Percentiles rank a stretch among this genome's conserved stretches.
Evolutionary conservation across 2,113 vertebrate species (phyloP).

Genomic region (Lagopus leucura): DNA sequence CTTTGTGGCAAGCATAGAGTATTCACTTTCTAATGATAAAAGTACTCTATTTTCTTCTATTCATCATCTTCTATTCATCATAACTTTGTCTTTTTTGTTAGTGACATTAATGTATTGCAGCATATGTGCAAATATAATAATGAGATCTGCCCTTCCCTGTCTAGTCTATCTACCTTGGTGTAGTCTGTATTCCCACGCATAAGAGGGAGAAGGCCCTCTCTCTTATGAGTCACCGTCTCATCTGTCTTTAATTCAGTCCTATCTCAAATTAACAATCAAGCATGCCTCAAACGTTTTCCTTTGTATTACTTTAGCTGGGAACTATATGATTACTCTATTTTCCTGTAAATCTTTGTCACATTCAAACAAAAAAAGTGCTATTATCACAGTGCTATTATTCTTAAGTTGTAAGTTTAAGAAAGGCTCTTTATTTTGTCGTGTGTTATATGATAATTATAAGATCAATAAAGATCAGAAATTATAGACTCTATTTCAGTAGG

Average conservation of each 20-base stretch:
- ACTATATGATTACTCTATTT: background rate
- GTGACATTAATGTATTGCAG: background rate
- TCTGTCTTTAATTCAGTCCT: background rate
- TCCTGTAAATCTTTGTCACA: background rate
- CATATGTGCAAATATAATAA: background rate
- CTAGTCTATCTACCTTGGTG: accelerated
- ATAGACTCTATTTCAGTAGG: background rate
- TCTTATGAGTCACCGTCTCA: background rate
- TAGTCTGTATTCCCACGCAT: background rate
- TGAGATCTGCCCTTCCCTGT: background rate
- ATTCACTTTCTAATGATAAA: background rate
- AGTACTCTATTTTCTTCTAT: background rate
- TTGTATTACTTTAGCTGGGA: background rate
- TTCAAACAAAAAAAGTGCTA: background rate
- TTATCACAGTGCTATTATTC: background rate
- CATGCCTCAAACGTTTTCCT: background rate
- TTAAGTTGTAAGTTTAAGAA: background rate
- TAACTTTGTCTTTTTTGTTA: background rate
- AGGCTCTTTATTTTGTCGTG: background rate
- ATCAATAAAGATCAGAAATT: background rate
- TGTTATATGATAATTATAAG: background rate
- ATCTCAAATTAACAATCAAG: background rate
- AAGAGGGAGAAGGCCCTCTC: background rate
- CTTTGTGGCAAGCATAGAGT: background rate
- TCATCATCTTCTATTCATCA: background rate